Conservation (phyloP, 2,888 invertebrate species). For the Lithophane semibrunnea region DNA sequence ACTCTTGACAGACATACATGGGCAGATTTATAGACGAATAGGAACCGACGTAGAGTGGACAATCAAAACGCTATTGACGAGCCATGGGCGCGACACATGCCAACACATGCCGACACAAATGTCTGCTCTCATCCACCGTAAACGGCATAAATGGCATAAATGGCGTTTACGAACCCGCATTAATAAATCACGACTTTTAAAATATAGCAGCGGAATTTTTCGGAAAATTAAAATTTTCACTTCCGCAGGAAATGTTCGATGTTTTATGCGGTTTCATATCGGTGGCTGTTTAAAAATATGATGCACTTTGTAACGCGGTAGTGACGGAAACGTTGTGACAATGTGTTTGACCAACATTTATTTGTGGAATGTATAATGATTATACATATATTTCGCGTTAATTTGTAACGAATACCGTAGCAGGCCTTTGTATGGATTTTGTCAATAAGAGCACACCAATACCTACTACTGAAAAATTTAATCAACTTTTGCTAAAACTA, state of each 20-base stretch:
- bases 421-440: constrained; percentile 22
- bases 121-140: constrained; percentile 78
- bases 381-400: constrained; percentile 37
- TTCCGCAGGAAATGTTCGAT: constrained; percentile 81
- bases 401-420: constrained; percentile 39
- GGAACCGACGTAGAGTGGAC: constrained; percentile 53
- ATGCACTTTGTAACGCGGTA: constrained; percentile 75
- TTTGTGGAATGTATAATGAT: constrained; percentile 43
- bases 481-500: constrained; percentile 14
- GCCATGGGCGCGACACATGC: constrained; percentile 72
- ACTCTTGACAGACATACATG: constrained; percentile 22
- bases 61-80: constrained; percentile 72
- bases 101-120: constrained; percentile 74
- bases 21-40: constrained; percentile 46
- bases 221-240: constrained; percentile 84
- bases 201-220: constrained; percentile 82
- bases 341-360: constrained; percentile 60
- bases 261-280: constrained; percentile 84
- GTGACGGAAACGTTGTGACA: constrained; percentile 66
- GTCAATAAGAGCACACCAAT: not conserved
- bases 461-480: not conserved
- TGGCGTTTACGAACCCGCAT: constrained; percentile 80
- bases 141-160: constrained; percentile 83
- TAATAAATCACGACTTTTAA: constrained; percentile 87
- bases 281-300: constrained; percentile 77